Percentiles rank a stretch among this genome's conserved stretches.
These are phyloP conservation scores for Gortyna flavago DNA, from an alignment of 2,888 invertebrate genomes.

Conservation along the genomic window DNA sequence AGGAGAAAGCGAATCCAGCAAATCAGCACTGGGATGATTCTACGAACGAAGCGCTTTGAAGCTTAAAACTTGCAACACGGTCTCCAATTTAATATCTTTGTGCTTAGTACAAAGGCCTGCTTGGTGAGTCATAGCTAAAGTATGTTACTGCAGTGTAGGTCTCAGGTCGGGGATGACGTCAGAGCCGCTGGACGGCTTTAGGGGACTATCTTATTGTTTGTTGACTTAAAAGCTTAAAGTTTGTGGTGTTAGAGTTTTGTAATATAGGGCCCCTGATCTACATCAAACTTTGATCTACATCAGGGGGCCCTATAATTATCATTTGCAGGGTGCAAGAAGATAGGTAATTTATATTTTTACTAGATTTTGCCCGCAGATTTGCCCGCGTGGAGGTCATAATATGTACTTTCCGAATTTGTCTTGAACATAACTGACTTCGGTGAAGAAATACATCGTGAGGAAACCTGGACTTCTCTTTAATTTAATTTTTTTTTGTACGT, in stretches of 20 bases:
- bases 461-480: no score
- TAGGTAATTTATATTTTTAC: background rate
- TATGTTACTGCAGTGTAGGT: conserved; percentile 27
- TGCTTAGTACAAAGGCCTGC: conserved; percentile 26
- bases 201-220: conserved; percentile 14
- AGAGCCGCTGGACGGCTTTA: conserved; percentile 10
- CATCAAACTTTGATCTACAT: background rate
- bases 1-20: no score
- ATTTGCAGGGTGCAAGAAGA: background rate
- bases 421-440: no score
- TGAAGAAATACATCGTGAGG: no score
- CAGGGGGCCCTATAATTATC: background rate
- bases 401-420: no score
- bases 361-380: background rate
- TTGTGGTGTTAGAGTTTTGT: background rate
- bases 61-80: background rate
- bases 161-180: conserved; percentile 44
- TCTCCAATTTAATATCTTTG: conserved; percentile 34
- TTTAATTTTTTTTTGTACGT: no score
- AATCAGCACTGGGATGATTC: no score
- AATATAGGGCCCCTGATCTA: no score
- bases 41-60: background rate
- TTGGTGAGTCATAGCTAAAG: conserved; percentile 38
- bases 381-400: background rate
- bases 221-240: background rate